These are phyloP conservation scores for Isaurus tuberculatus DNA, from an alignment of 92 coral and sea anemone genomes.

Conservation along the genomic window DNA sequence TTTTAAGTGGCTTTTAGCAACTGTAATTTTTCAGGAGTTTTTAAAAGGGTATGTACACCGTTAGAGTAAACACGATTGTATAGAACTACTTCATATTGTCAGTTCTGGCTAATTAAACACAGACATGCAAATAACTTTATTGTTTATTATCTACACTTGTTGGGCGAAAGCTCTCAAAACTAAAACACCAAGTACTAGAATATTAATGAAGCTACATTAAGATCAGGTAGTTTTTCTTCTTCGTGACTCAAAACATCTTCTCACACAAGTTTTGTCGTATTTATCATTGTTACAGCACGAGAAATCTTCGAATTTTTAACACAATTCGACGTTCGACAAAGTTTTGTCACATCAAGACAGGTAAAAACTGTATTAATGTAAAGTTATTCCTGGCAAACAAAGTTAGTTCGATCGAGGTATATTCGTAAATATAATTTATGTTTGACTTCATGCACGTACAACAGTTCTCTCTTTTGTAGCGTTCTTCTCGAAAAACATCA, in stretches of 20 bases:
- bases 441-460: background rate
- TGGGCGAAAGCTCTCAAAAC: background rate
- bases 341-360: background rate
- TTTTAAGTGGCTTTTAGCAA: background rate
- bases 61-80: background rate
- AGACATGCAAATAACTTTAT: slow-evolving; percentile 35
- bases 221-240: background rate
- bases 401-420: background rate
- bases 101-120: slow-evolving; percentile 48
- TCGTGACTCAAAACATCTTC: background rate
- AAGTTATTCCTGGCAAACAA: background rate
- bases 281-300: background rate
- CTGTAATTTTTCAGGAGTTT: background rate
- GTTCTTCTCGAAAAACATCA: background rate
- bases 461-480: background rate
- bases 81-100: background rate
- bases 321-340: background rate
- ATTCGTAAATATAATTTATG: background rate
- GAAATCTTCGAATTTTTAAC: background rate
- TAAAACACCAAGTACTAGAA: slow-evolving; percentile 15
- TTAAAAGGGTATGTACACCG: background rate
- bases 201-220: slow-evolving; percentile 25
- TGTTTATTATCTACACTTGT: slow-evolving; percentile 2
- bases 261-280: background rate
- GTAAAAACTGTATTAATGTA: background rate